These are phyloP conservation scores for Leptinotarsa texana DNA, from an alignment of 1,140 invertebrate genomes.

Conservation along the genomic window DNA sequence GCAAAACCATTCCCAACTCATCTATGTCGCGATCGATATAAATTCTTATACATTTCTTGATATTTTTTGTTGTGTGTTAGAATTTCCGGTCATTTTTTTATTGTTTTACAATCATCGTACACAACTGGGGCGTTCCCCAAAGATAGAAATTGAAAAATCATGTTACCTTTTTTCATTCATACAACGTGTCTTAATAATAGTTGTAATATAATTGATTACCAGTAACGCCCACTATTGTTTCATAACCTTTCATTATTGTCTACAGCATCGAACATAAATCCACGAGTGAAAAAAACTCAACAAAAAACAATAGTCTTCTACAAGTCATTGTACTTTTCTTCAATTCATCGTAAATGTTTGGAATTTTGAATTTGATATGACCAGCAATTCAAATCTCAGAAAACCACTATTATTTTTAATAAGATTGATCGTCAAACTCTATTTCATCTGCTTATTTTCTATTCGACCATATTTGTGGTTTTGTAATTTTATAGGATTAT, in stretches of 20 bases:
- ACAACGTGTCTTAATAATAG: slow-evolving; percentile 25
- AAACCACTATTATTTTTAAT: too few relatives aligned
- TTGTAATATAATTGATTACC: slow-evolving; percentile 26
- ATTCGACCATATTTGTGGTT: too few relatives aligned
- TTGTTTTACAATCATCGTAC: slow-evolving; percentile 10
- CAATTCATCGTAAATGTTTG: not conserved
- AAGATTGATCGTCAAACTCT: too few relatives aligned
- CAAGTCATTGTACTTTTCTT: slow-evolving; percentile 1
- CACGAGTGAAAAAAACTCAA: not conserved
- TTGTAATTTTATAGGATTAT: too few relatives aligned
- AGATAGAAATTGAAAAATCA: slow-evolving; percentile 11
- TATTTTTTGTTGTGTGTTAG: not conserved
- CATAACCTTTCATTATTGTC: slow-evolving; percentile 26
- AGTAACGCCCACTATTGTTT: slow-evolving; percentile 26
- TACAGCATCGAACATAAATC: slow-evolving; percentile 8
- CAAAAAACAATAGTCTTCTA: not conserved
- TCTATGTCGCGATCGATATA: too few relatives aligned
- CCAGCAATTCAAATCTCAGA: not conserved
- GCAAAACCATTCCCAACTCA: too few relatives aligned
- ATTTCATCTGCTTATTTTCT: too few relatives aligned
- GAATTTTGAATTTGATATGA: not conserved
- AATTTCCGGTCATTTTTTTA: slow-evolving; percentile 19
- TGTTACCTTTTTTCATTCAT: slow-evolving; percentile 26
- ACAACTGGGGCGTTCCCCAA: slow-evolving; percentile 8
- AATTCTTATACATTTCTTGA: too few relatives aligned